phyloP scores from a whole-genome alignment of 2,888 invertebrate genomes.

The Syrista parreyssii region DNA sequence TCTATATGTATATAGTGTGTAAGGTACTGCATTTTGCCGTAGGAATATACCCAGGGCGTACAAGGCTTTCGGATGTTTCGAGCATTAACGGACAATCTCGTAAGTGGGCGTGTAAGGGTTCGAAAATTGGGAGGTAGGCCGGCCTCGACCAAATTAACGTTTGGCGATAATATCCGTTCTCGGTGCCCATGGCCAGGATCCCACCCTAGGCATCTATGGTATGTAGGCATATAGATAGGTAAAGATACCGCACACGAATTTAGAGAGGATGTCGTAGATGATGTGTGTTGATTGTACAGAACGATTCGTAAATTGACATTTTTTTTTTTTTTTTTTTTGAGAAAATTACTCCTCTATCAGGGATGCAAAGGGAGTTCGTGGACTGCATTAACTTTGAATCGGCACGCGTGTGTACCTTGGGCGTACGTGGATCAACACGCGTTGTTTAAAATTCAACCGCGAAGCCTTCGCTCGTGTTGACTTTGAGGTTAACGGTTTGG shows the following conservation, averaged over 20 bases:
- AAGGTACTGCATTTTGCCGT: not conserved
- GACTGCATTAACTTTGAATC: not conserved
- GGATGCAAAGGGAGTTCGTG: not conserved
- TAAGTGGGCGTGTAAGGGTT: conserved; percentile 65
- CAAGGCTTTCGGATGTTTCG: conserved; percentile 40
- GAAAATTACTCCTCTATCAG: not conserved
- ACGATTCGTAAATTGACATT: not conserved
- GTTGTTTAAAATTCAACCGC: not conserved
- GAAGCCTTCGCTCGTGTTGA: not conserved
- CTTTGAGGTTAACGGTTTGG: not conserved
- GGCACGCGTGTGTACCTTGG: not conserved
- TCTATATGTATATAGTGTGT: not conserved
- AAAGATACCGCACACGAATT: not conserved
- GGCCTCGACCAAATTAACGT: conserved; percentile 65
- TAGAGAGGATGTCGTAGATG: not conserved
- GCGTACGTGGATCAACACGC: not conserved
- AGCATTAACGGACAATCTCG: conserved; percentile 64
- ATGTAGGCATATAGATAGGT: not conserved
- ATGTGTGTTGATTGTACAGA: not conserved
- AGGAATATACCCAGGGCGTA: not conserved
- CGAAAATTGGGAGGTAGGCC: conserved; percentile 66
- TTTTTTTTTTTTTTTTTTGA: not conserved
- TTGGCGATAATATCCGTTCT: conserved; percentile 65
- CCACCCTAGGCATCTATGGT: conserved; percentile 24
- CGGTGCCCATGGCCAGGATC: conserved; percentile 29